A percentile compares a stretch with the other conserved stretches of the same genome.
Evolutionary conservation across 2,888 invertebrate genomes (phyloP).

Genomic region (Amphipoea oculea): DNA sequence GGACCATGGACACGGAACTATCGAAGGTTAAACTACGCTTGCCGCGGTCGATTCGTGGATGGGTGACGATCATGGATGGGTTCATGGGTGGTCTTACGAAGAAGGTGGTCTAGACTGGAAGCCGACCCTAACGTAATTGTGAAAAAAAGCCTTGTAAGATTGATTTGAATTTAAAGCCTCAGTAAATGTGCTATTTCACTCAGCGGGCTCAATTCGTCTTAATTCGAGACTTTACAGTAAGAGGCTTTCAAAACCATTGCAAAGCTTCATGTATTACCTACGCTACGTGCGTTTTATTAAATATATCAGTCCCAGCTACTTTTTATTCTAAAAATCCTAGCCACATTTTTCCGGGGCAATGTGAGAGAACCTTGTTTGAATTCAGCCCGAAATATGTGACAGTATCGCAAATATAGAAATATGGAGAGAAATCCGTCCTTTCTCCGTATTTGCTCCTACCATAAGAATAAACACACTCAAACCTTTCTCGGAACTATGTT

Average conservation of each 20-base stretch:
- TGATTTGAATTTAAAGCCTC: background rate
- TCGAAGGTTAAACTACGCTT: no score
- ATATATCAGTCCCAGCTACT: no score
- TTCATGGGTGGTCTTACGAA: no score
- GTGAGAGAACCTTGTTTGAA: background rate
- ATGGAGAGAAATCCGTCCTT: background rate
- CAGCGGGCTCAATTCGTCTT: background rate
- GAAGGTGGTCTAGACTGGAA: no score
- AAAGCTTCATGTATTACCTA: background rate
- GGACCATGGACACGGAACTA: no score
- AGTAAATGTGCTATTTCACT: background rate
- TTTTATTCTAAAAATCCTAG: background rate
- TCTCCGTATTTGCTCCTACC: background rate
- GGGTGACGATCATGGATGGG: no score
- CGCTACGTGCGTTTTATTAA: background rate
- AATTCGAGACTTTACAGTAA: background rate
- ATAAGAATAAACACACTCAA: background rate
- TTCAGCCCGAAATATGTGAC: conserved; percentile 8
- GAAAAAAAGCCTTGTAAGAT: no score
- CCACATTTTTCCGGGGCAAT: background rate
- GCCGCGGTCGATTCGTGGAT: no score
- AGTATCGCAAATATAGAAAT: background rate
- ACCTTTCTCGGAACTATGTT: background rate
- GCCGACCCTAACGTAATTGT: no score
- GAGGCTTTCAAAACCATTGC: background rate